These are phyloP conservation scores for Nephrotoma appendiculata DNA, from an alignment of 2,888 invertebrate species.

Conservation along the genomic window DNA sequence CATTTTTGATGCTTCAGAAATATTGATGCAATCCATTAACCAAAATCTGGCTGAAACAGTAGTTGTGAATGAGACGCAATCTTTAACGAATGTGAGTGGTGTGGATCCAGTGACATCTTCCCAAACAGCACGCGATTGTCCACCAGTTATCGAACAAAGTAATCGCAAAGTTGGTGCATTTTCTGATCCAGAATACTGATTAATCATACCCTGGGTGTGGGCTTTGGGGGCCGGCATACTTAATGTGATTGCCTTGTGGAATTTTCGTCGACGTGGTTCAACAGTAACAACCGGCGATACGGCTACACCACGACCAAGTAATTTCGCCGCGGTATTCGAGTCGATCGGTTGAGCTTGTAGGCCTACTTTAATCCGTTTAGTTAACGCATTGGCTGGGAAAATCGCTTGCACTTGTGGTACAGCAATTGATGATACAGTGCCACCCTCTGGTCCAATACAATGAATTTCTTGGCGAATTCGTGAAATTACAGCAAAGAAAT, in stretches of 20 bases:
- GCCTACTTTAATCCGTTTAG: conserved; percentile 98
- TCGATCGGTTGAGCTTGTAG: conserved; percentile 93
- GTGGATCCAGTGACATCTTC: conserved; percentile 99
- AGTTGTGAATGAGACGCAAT: conserved; percentile 96
- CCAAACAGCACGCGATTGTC: conserved; percentile 94
- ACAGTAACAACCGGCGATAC: conserved; percentile 97
- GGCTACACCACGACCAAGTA: conserved; percentile 90
- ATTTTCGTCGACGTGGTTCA: conserved; percentile 92
- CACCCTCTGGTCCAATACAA: conserved; percentile 94
- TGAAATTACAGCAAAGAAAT: conserved; percentile 93
- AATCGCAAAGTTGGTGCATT: conserved; percentile 76
- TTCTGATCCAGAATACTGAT: conserved; percentile 61
- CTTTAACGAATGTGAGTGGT: conserved; percentile 88
- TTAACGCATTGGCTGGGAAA: conserved; percentile 91
- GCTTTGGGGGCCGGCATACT: conserved; percentile 78
- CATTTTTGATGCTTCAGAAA: conserved; percentile 87
- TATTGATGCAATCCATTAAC: conserved; percentile 96
- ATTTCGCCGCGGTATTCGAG: conserved; percentile 65
- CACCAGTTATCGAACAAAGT: conserved; percentile 92
- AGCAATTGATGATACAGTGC: conserved; percentile 86
- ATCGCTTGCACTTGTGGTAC: conserved; percentile 74
- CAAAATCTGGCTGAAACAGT: conserved; percentile 96
- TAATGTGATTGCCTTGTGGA: conserved; percentile 95
- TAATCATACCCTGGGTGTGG: conserved; percentile 55
- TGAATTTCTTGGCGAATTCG: conserved; percentile 93